These are phyloP conservation scores for Caenorhabditis uteleia DNA, from an alignment of 2,888 invertebrate species.

Conservation along the genomic window DNA sequence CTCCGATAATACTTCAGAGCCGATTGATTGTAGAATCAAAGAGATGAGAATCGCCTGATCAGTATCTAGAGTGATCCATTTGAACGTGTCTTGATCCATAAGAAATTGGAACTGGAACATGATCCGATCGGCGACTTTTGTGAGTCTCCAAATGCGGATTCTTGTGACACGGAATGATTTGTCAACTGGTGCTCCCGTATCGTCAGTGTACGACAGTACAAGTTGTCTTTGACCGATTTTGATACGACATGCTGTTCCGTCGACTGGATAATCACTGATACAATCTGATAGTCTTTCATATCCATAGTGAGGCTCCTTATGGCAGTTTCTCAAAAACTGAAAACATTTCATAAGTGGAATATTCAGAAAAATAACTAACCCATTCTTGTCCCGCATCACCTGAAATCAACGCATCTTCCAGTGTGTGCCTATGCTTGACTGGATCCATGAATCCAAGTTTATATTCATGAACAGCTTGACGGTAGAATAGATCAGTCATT, in stretches of 20 bases:
- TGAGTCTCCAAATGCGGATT: conserved; percentile 94
- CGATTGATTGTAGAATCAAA: conserved; percentile 88
- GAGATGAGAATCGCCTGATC: conserved; percentile 87
- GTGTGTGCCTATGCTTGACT: too few species aligned
- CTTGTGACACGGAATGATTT: conserved; percentile 87
- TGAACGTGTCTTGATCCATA: conserved; percentile 73
- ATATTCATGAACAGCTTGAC: conserved; percentile 49
- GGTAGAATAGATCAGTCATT: conserved; percentile 50
- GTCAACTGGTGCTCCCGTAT: conserved; percentile 8
- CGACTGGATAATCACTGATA: conserved; percentile 34
- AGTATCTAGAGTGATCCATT: conserved; percentile 86
- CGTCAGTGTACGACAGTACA: conserved; percentile 40
- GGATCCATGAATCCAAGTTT: conserved; percentile 15
- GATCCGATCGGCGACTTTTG: conserved; percentile 45
- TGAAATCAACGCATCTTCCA: not conserved
- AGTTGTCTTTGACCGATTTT: conserved; percentile 77
- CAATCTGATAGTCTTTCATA: conserved; percentile 80
- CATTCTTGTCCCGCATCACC: not conserved
- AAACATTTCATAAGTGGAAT: conserved; percentile 55
- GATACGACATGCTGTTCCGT: conserved; percentile 75
- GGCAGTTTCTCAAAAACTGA: conserved; percentile 85
- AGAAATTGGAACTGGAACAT: conserved; percentile 65
- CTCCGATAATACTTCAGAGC: conserved; percentile 80
- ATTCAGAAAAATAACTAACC: conserved; percentile 8
- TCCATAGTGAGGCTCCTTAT: conserved; percentile 86